Percentiles rank a stretch among this genome's conserved stretches.
Evolutionary conservation across 2,888 invertebrate species (phyloP).

Genomic region (Penaeus monodon): DNA sequence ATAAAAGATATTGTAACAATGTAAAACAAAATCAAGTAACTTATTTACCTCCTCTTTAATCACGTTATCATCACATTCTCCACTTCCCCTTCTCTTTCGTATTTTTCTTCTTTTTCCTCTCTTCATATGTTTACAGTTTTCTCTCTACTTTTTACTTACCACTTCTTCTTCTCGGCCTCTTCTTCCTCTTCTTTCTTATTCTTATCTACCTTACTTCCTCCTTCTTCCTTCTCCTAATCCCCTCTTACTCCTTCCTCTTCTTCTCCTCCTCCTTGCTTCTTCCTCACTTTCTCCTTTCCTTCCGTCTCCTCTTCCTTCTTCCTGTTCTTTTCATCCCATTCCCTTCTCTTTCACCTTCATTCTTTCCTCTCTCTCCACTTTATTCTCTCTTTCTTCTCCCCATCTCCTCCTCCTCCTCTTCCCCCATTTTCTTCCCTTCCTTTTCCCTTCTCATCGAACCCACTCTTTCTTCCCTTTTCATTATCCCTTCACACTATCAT

Average conservation of each 20-base stretch:
- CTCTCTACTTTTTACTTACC: not conserved
- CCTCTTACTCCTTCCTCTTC: not conserved
- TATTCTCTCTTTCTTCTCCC: not conserved
- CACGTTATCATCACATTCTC: not conserved
- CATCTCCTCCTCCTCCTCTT: not conserved
- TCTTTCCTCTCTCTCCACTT: not conserved
- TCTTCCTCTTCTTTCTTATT: not conserved
- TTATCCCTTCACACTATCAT: not conserved
- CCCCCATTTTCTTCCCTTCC: not conserved
- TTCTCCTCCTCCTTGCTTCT: not conserved
- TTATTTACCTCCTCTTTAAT: too few species aligned
- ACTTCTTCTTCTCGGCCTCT: not conserved
- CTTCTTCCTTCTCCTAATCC: not conserved
- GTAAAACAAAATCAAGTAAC: too few species aligned
- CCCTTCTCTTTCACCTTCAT: not conserved
- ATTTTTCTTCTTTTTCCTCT: not conserved
- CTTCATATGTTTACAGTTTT: not conserved
- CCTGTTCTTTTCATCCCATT: not conserved
- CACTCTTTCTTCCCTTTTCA: not conserved
- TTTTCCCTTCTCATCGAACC: not conserved
- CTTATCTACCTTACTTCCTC: not conserved
- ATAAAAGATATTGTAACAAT: too few species aligned
- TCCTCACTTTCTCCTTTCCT: not conserved
- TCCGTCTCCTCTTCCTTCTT: not conserved
- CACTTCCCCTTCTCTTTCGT: not conserved